Percentiles rank a stretch among this genome's conserved stretches.
Evolutionary conservation across 2,797 vertebrate genomes (phyloP).

Genomic region (Parambassis ranga): DNA sequence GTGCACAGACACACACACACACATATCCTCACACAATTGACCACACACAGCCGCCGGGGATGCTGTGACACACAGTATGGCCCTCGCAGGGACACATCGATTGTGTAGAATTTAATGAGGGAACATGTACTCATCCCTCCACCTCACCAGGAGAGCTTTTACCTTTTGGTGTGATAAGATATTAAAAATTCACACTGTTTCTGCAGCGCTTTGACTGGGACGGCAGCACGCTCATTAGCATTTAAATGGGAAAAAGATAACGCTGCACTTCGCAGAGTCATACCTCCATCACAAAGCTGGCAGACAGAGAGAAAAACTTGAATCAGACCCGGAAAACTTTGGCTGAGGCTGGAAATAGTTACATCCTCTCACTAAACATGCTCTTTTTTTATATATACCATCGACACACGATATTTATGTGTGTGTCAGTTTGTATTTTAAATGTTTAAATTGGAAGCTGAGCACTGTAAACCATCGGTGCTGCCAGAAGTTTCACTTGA

Average conservation of each 20-base stretch:
- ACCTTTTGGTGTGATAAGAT: conserved; percentile 78
- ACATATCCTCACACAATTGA: conserved; percentile 12
- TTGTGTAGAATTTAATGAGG: conserved; percentile 76
- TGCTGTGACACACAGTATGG: conserved; percentile 31
- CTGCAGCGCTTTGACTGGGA: conserved; percentile 64
- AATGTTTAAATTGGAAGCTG: background rate
- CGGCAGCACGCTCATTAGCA: conserved; percentile 80
- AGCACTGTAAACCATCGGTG: background rate
- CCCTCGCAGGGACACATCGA: conserved; percentile 54
- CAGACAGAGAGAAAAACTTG: conserved; percentile 53
- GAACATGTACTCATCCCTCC: conserved; percentile 66
- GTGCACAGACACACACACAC: too few relatives aligned
- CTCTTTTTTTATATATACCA: background rate
- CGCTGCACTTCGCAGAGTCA: conserved; percentile 64
- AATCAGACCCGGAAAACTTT: conserved; percentile 55
- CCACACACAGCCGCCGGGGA: background rate
- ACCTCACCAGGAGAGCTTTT: conserved; percentile 69
- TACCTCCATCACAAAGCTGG: conserved; percentile 63
- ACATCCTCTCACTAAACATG: background rate
- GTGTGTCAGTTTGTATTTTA: background rate
- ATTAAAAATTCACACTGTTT: conserved; percentile 81
- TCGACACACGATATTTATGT: background rate
- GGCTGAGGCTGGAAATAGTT: conserved; percentile 2
- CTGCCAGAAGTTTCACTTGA: background rate
- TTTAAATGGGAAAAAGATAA: conserved; percentile 85